These are phyloP conservation scores for Hyles lineata DNA, from an alignment of 2,888 invertebrate genomes.

Conservation along the genomic window DNA sequence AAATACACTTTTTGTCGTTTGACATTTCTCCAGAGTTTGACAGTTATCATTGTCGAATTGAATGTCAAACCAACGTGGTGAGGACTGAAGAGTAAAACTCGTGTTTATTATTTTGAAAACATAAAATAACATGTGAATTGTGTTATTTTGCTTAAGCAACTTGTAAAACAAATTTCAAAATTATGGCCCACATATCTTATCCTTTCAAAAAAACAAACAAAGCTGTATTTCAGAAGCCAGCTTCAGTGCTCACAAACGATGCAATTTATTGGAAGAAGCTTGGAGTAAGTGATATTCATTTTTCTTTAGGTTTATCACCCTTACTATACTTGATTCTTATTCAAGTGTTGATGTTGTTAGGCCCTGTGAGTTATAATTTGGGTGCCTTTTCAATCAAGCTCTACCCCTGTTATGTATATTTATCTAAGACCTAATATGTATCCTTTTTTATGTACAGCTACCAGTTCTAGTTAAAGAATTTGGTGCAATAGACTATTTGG, in stretches of 20 bases:
- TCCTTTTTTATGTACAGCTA: conserved; percentile 76
- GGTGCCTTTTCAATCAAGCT: too few relatives aligned
- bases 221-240: conserved; percentile 87
- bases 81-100: background rate
- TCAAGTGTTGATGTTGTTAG: too few relatives aligned
- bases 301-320: too few relatives aligned
- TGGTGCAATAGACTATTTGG: conserved; percentile 95
- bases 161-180: conserved; percentile 36
- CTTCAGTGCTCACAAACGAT: conserved; percentile 90
- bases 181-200: conserved; percentile 75
- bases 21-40: too few relatives aligned
- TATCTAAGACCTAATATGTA: background rate
- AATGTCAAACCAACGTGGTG: conserved; percentile 44
- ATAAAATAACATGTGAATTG: conserved; percentile 1
- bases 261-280: conserved; percentile 95
- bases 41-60: conserved; percentile 17
- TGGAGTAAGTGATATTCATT: conserved; percentile 85
- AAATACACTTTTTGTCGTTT: too few relatives aligned
- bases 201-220: conserved; percentile 90
- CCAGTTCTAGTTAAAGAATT: conserved; percentile 96
- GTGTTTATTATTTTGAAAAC: conserved; percentile 8
- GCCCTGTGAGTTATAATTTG: too few relatives aligned
- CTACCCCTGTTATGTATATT: background rate
- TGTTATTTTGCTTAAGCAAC: background rate
- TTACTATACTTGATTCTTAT: too few relatives aligned